phyloP scores from a whole-genome alignment of 2,797 vertebrate genomes.

The Gallinago solitaria region DNA sequence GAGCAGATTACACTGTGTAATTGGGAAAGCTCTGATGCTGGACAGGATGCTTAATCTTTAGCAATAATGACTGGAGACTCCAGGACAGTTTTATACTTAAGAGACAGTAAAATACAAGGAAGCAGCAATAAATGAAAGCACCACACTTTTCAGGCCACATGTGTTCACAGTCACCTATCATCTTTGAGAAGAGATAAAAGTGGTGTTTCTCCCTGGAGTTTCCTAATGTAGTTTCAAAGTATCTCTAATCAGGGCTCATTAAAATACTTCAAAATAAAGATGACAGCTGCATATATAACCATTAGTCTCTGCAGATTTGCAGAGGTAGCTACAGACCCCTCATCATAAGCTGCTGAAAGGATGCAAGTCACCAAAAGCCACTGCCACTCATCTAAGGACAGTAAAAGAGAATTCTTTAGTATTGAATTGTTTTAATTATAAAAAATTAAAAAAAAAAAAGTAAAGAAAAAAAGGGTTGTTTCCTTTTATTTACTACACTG shows the following conservation, averaged over 20 bases:
- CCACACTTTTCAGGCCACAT: not conserved
- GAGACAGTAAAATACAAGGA: not conserved
- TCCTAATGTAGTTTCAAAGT: not conserved
- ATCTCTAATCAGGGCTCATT: not conserved
- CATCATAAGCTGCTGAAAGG: not conserved
- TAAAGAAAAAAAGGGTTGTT: fast-evolving
- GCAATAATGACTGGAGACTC: not conserved
- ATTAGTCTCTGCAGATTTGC: not conserved
- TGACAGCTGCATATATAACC: not conserved
- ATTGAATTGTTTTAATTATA: not conserved
- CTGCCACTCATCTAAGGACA: not conserved
- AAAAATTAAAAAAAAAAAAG: not conserved
- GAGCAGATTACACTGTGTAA: not conserved
- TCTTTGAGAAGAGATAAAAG: not conserved
- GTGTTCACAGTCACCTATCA: not conserved
- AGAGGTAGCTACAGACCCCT: not conserved
- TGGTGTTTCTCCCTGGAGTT: not conserved
- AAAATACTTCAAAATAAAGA: not conserved
- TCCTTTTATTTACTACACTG: not conserved
- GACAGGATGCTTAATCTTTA: not conserved
- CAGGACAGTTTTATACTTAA: not conserved
- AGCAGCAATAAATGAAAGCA: not conserved
- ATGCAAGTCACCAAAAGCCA: not conserved
- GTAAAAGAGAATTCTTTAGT: not conserved
- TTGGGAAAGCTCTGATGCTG: not conserved